Base-by-base conservation (phyloP, 2,797 vertebrate species). In the Pyrocephalus nanus region DNA sequence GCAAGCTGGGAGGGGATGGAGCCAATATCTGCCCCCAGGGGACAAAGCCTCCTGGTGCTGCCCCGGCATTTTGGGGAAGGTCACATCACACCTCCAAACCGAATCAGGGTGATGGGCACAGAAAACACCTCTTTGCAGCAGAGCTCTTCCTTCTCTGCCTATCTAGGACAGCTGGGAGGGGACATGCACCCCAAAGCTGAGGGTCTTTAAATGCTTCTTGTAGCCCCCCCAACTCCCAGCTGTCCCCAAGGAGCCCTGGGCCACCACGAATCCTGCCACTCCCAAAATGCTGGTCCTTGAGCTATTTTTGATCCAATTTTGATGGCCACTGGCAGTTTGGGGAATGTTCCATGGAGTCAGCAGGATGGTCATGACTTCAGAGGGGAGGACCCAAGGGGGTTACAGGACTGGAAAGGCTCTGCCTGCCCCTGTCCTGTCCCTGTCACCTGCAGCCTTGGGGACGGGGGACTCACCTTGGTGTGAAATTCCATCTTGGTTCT, bases 401-500 rank as follows among this genome's bases (percentile, higher is more conserved):
- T 50, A 82, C 29, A 72, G 58, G 45, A 40, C 34, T 2, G 2
- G 11, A 30, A 61, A 0, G 3, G 30, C 40, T 89, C 81, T 86
- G 66, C 67, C 51, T 71, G 65, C 20, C 43, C 29, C 61, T 34
- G 15, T 36, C 42, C 51, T n/a, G 43, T 48, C 43, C 61, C 38
- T 75, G 67, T 58, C 9, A 6, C 14, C 32, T 69, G 34, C 7
- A 42, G 54, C n/a, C 6, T 1, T 25, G 30, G 32, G 29, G 45
- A 64, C 0, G 5, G 67, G n/a, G 36, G 12, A 40, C 98, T 98
- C 97, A 99, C 99, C 98, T 99, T 99, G 96, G 98, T 98, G 97
- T 99, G 99, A 96, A 99, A 99, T 96, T 99, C 99, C 99, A 99
- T 99, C 98, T 99, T 99, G 93, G 99, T 99, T 98, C 99, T 99